Evolutionary conservation across 2,797 vertebrate species (phyloP), one percentile per base, ranked within the genome.

Genomic region (Crax fasciolata): DNA sequence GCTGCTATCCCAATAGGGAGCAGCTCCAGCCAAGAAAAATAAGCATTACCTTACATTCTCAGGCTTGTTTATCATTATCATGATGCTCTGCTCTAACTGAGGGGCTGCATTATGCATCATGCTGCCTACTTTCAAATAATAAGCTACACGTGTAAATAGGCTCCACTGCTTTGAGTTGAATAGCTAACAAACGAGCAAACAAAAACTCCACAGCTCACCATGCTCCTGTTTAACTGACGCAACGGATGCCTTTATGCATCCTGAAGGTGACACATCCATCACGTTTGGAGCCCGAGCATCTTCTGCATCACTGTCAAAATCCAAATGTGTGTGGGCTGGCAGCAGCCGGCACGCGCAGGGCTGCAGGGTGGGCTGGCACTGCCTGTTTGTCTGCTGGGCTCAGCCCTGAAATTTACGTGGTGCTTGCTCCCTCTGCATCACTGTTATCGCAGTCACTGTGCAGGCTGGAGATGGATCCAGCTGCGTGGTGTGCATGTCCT

Each of bases 181-280:
- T 85, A 88, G 55, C 87, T 84, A 93, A 91, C 94, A 83, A 93
- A 95, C 68, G 83, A 97, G 91, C 95, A 96, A 95, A 94, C 83
- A 95, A 78, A 75, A 91, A n/a, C 84, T 71, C 74, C 59, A 8
- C 86, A 79, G 81, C 76, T 52, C 10, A 4, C 91, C 92, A 75
- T 9, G 9, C 84, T 94, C 71, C 61, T 68, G 87, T 54, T 87
- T 70, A 61, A 70, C 66, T 92, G 93, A 84, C 10, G 52, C 89
- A 84, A 55, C 3, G n/a, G 91, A 52, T 92, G 96, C 66, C 68
- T 89, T 59, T 57, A 30, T 77, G 73, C 90, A 35, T 91, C 90
- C 88, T 10, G 6, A 90, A 92, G 96, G 93, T 93, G 84, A 66
- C 63, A 8, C 79, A 92, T 90, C 76, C 70, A 72, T 95, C 86